Evolutionary conservation across 23 tunicate genomes (phyloP), one percentile per base, ranked within the genome.

Genomic region (Aplidium turbinatum): DNA sequence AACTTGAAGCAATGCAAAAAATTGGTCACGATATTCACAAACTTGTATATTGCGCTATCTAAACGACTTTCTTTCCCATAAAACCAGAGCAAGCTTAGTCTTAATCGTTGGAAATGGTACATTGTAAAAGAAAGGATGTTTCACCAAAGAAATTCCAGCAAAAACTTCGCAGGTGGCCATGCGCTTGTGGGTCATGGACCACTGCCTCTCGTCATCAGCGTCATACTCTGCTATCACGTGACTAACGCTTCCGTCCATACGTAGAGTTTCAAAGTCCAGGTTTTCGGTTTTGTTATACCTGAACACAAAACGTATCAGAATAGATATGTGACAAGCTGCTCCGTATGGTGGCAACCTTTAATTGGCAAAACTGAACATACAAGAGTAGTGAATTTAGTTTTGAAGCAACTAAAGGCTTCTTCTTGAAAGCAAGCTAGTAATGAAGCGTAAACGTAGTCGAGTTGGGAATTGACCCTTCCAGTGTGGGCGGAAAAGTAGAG

Each of bases 281-380:
- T 76, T 30, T 45, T 76, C 81, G 7, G 84, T 78, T 33, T 66
- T 78, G 64, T 58, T 67, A 47, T 78, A 78, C 4, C 76, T 75
- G 71, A 42, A 42, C 11, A 9, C 50, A 42, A 42, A 42, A 9
- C 50, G 50, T 42, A 9, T 42, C 13, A 9, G 11, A 9, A 11
- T 42, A 9, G 50, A 42, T 42, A 16, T 42, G 50, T 9, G 11
- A 11, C 13, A 42, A 11, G 50, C 50, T 16, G 16, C 50, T 42
- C 11, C 13, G 16, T 42, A 42, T n/a, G n/a, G n/a, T n/a, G n/a
- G n/a, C n/a, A n/a, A n/a, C n/a, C n/a, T n/a, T n/a, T n/a, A n/a
- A n/a, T n/a, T n/a, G n/a, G n/a, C n/a, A n/a, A n/a, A n/a, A n/a
- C n/a, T n/a, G n/a, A n/a, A n/a, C n/a, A n/a, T n/a, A n/a, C n/a